phyloP scores from a whole-genome alignment of 2,888 invertebrate genomes.

The Spisula subtruncata region DNA sequence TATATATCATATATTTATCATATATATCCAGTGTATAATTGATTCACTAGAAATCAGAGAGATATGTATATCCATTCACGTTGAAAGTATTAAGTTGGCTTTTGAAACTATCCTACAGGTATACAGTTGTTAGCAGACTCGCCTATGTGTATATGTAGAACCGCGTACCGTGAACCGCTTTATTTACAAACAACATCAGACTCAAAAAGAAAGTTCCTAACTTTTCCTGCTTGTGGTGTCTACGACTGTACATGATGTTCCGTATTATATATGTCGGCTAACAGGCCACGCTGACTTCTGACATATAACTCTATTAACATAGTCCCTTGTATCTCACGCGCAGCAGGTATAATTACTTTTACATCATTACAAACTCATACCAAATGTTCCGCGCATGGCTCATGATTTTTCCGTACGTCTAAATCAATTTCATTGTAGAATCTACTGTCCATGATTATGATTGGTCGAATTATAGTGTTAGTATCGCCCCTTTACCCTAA shows the following conservation, averaged over 20 bases:
- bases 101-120: constrained; percentile 12
- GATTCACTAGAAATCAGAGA: neutral
- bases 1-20: too few relatives aligned
- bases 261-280: neutral
- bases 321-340: too few relatives aligned
- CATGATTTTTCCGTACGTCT: too few relatives aligned
- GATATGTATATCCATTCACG: neutral
- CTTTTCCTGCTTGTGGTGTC: neutral
- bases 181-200: constrained; percentile 9
- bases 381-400: too few relatives aligned
- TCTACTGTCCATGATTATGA: too few relatives aligned
- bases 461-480: too few relatives aligned
- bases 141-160: neutral
- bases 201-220: neutral
- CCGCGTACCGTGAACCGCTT: neutral
- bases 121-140: neutral
- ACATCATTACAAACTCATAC: too few relatives aligned
- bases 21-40: constrained; percentile 16
- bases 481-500: too few relatives aligned
- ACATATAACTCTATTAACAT: neutral
- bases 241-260: neutral
- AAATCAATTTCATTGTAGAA: too few relatives aligned
- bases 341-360: too few relatives aligned
- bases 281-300: neutral
- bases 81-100: neutral